phyloP scores from a whole-genome alignment of 2,113 vertebrate species.

The Erythrocercus mccallii region DNA sequence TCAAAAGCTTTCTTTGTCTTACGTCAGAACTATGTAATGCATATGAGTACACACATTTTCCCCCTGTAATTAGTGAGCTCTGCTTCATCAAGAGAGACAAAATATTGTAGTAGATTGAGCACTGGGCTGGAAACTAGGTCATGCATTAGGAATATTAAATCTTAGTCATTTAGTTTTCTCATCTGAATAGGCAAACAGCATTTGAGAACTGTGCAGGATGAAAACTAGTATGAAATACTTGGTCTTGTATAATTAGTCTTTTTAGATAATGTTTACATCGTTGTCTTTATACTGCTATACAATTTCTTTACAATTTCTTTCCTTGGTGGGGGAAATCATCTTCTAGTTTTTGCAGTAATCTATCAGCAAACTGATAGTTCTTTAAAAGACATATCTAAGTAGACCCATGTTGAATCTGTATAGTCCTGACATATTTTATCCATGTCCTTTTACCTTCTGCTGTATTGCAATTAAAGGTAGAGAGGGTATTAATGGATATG shows the following conservation, averaged over 20 bases:
- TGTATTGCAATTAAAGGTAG: not conserved
- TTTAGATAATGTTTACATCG: not conserved
- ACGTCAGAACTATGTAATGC: not conserved
- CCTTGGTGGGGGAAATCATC: fast-evolving
- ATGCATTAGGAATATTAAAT: not conserved
- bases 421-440: not conserved
- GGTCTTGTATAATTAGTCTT: not conserved
- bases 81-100: not conserved
- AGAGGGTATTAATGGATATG: not conserved
- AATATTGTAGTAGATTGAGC: not conserved
- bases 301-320: not conserved
- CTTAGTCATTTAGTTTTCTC: not conserved
- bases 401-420: not conserved
- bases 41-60: not conserved
- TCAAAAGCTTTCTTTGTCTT: constrained; percentile 11
- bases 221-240: not conserved
- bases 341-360: not conserved
- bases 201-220: not conserved
- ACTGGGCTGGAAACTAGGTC: constrained; percentile 38
- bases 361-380: not conserved
- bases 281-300: not conserved
- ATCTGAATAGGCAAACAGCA: not conserved
- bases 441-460: not conserved
- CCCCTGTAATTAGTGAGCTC: not conserved
- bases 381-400: not conserved